Conservation (phyloP, 2,797 vertebrate genomes). For the Peromyscus melanophrys region DNA sequence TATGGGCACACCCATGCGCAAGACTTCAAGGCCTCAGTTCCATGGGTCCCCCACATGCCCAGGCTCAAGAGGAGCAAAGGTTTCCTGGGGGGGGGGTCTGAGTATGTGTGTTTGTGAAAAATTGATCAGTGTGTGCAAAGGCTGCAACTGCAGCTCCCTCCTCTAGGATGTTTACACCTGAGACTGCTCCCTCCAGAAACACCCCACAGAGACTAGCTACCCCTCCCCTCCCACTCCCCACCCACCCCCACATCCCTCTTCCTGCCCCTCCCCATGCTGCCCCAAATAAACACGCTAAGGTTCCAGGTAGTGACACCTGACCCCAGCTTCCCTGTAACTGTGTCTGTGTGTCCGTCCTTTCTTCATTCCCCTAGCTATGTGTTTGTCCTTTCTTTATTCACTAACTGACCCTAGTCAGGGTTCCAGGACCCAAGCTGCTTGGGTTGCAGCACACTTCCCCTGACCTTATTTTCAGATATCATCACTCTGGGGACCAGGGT, state of each 20-base stretch:
- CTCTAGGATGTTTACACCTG: background rate
- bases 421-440: background rate
- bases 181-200: too few relatives aligned
- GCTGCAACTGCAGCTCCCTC: background rate
- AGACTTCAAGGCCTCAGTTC: background rate
- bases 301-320: background rate
- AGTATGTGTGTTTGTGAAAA: background rate
- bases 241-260: too few relatives aligned
- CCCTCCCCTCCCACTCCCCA: background rate
- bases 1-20: background rate
- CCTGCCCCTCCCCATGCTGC: background rate
- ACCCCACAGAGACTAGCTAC: background rate
- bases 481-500: background rate
- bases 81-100: background rate
- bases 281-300: background rate
- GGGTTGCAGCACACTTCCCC: background rate
- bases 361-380: background rate
- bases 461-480: background rate
- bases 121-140: background rate
- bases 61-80: background rate
- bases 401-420: background rate
- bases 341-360: background rate
- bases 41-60: background rate
- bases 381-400: background rate
- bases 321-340: background rate